Percentiles rank a stretch among this genome's conserved stretches.
Evolutionary conservation across 1,140 invertebrate genomes (phyloP).

Genomic region (Brachionus plicatilis): DNA sequence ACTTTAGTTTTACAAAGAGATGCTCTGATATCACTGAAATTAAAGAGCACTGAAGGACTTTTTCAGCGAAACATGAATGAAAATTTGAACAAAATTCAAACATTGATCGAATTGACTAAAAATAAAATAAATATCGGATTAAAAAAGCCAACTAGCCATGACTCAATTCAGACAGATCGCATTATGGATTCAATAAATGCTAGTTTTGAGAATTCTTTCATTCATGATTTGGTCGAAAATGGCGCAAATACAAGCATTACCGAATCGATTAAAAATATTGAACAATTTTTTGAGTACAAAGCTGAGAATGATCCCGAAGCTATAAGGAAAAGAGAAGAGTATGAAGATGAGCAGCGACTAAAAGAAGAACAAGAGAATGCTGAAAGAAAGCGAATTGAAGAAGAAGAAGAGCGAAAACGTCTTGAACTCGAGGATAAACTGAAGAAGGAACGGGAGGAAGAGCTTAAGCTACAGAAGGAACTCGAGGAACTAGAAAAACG

Average conservation of each 20-base stretch:
- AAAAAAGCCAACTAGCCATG: neutral
- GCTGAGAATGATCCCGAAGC: neutral
- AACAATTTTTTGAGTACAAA: neutral
- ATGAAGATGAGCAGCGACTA: neutral
- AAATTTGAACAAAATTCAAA: neutral
- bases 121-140: neutral
- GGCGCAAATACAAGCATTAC: neutral
- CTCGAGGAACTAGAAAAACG: neutral
- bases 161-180: neutral
- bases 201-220: neutral
- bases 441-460: neutral
- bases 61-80: neutral
- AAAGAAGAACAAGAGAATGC: neutral
- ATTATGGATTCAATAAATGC: neutral
- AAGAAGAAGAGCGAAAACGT: neutral
- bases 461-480: neutral
- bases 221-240: neutral
- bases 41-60: neutral
- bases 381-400: neutral
- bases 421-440: neutral
- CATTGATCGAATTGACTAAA: slow-evolving; percentile 18
- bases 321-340: neutral
- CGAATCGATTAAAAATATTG: neutral
- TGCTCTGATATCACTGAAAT: neutral
- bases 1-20: slow-evolving; percentile 2